Base-by-base conservation (phyloP, 2,113 vertebrate species). In the Neodon shergylaensis region DNA sequence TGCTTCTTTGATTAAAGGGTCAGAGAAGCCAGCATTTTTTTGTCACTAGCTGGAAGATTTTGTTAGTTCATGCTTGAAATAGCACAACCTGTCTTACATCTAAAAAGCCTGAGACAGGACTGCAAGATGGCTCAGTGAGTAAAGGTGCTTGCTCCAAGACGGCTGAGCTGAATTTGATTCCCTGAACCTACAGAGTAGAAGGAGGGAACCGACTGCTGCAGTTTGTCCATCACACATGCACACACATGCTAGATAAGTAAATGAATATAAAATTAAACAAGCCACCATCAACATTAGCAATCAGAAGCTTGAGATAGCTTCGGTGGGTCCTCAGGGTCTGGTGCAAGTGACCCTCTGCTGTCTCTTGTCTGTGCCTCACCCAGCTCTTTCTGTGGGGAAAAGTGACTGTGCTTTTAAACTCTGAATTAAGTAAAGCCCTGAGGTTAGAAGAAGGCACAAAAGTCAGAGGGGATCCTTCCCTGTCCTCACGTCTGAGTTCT, bases 1-100 rank as follows among this genome's bases (percentile, higher is more conserved):
- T 94, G 79, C 54, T 81, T 61, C 82, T 61, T 39, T n/a, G 86
- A 92, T 58, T 94, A 66, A 79, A 76, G 42, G 58, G 22, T 78
- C 81, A n/a, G 91, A 95, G 86, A 95, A 93, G 83, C 74, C 81
- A 72, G 22, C 95, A 95, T 94, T 92, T 94, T 94, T 96, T 95
- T 39, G 39, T 96, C 44, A 36, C 14, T 83, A 11, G 77, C 24
- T 96, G 42, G 85, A 95, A 58, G 81, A 49, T 87, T 97, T 63
- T 88, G 54, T 49, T 61, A 68, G 44, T 84, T 36, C 90, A 26
- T 86, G 73, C 85, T 95, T 88, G 93, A 91, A 74, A 82, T 70
- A 94, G 9, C 73, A n/a, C 16, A 58, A 31, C 44, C 58, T 66
- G 65, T 83, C 92, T 78, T 68, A 26, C 42, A n/a, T 92, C 49